Evolutionary conservation across 2,888 invertebrate genomes (phyloP), one percentile per base, ranked within the genome.

Genomic region (Cistogaster globosa): DNA sequence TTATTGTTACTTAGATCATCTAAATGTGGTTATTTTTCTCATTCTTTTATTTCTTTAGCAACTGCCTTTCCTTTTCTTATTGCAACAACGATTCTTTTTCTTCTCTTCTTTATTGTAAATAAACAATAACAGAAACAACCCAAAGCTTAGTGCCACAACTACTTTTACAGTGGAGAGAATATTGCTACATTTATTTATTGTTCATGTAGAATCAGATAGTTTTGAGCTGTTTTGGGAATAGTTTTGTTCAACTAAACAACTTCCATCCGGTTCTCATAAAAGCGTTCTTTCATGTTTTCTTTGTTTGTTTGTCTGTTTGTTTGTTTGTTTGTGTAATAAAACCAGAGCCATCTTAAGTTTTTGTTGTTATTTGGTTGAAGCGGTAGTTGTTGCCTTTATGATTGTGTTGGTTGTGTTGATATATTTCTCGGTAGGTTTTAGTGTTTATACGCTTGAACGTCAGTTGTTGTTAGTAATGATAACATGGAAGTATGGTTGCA

Each of bases 1-100:
- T 79, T 83, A 74, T 83, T 82, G 58, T 82, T 83, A 83, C 60
- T 75, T 65, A 42, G 74, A 74, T 79, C 63, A 69, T 83, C 77
- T 71, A 42, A 79, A 62, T 65, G 71, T 72, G 72, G 16, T 22
- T 55, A n/a, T 51, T 36, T 45, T 18, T 18, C 5, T 58, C 45
- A 9, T 58, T 26, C 32, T 55, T 8, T 20, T 18, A 12, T 18
- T 68, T 48, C 53, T 79, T 45, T 14, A 65, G 36, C 53, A 68
- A 67, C 16, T 60, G 53, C 32, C 42, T 65, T 53, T 53, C 26
- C 58, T 72, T 74, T 67, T 42, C 65, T 9, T 58, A 20, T 60
- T 80, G 74, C 74, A 53, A 80, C 32, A 32, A 45, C 60, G 11
- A 51, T 26, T 45, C 36, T n/a, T 20, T 22, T 67, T 18, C 36